Base-by-base conservation (phyloP, 1,140 invertebrate species). In the Drosophila sp. region DNA sequence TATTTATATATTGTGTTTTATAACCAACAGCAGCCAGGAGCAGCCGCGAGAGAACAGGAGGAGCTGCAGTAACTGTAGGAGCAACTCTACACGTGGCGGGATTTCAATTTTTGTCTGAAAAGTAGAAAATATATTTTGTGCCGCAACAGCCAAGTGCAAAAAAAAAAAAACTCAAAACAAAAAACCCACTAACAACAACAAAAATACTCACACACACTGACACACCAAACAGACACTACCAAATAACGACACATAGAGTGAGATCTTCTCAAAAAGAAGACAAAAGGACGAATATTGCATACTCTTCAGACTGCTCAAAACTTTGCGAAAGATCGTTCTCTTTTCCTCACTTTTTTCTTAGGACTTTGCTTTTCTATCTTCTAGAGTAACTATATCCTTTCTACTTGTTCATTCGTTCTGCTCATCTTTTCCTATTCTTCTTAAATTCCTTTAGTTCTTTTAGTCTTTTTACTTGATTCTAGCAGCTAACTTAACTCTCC, bases 1-100 rank as follows among this genome's bases (percentile, higher is more conserved):
- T 86, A 87, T 87, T 87, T 87, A 87, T 87, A 87, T 87, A 87
- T 87, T 87, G 83, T 87, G 85, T 89, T 87, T 89, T 87, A 87
- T 87, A 89, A 76, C 84, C 61, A 70, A 54, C 64, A 71, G 56
- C 10, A 65, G 35, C 57, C 29, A 64, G 44, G 44, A 65, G 57
- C 23, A 61, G 50, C 55, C 64, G 62, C 58, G 25, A 50, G 57
- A 62, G 41, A 27, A 17, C 6, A 69, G 33, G 11, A 75, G 67
- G 29, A 64, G 62, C 54, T 63, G 30, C 23, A 33, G 35, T 27
- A 60, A 38, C 60, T 76, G 44, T 41, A 64, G 40, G 35, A 58
- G 66, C 44, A 54, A 55, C 63, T 32, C 71, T 75, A 82, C 62
- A 84, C 74, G 74, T 55, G 75, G 57, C 40, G 57, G 72, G 79